These are phyloP conservation scores for Eumaeus atala DNA, from an alignment of 1,140 invertebrate species.

Conservation along the genomic window DNA sequence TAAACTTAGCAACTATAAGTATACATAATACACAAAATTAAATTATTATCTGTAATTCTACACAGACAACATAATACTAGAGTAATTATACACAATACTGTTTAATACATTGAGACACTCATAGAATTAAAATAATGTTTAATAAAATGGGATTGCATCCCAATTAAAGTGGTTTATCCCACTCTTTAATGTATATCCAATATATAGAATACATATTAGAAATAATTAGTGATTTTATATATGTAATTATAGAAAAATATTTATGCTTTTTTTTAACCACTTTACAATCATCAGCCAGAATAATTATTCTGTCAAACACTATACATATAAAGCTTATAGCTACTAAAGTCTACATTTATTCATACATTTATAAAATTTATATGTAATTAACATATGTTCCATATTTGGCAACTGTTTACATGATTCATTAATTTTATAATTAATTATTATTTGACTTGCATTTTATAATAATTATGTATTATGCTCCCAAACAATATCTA, in stretches of 20 bases:
- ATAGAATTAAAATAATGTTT: constrained; percentile 1
- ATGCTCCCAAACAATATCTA: no score
- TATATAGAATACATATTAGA: background rate
- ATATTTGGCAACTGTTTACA: background rate
- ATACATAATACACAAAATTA: constrained; percentile 1
- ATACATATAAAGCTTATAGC: no score
- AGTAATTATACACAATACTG: constrained; percentile 22
- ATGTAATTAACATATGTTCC: background rate
- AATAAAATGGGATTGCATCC: constrained; percentile 3
- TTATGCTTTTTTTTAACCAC: background rate
- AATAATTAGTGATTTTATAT: background rate
- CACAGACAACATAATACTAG: constrained; percentile 16
- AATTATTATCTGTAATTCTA: background rate
- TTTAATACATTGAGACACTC: constrained; percentile 22
- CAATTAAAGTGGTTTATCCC: background rate
- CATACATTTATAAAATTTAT: background rate
- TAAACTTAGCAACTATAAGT: constrained; percentile 3
- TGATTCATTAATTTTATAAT: no score
- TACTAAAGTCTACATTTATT: background rate
- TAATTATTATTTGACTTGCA: no score
- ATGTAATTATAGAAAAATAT: constrained; percentile 2
- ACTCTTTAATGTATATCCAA: background rate
- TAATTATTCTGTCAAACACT: no score
- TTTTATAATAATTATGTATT: no score
- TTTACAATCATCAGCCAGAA: no score